Evolutionary conservation across 1,140 invertebrate species (phyloP), one percentile per base, ranked within the genome.

Genomic region (Linepithema humile): DNA sequence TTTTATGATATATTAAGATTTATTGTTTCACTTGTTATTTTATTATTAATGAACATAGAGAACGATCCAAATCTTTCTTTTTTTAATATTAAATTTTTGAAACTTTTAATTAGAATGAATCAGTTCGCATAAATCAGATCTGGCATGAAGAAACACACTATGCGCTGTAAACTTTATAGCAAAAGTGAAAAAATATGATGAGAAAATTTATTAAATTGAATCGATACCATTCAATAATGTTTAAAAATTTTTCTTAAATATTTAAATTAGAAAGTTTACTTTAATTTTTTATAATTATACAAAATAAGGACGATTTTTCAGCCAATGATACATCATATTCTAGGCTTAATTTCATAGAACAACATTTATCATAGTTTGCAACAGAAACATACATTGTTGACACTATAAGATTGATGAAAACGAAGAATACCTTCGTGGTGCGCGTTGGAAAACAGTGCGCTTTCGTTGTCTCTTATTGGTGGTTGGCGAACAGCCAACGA

Each of bases 401-500:
- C n/a, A n/a, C n/a, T n/a, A n/a, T 60, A 65, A 67, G 48, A 87
- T 88, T 85, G 86, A 88, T 74, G 67, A 75, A 29, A 80, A 50
- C 43, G 74, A 40, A 86, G n/a, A 78, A 53, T 55, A 45, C 43
- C 74, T 84, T 74, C 67, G 85, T 80, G 85, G 62, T 64, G 38
- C 43, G 73, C 67, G 48, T 60, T 64, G 35, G 55, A 82, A 87
- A 88, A 87, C 50, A 57, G 43, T 9, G 29, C 12, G 50, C 82
- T 73, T 77, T 87, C 67, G 80, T 74, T 80, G 60, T 10, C 29
- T 32, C 59, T 70, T 84, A 84, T 84, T 88, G 86, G 60, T 55
- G 48, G 50, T 53, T 87, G 86, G 86, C 85, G 26, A 26, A 69
- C 53, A 40, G 85, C 86, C 85, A 88, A 64, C 82, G 59, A 80